Conservation (phyloP, 1,140 invertebrate species). For the Xylocopa sonorina region DNA sequence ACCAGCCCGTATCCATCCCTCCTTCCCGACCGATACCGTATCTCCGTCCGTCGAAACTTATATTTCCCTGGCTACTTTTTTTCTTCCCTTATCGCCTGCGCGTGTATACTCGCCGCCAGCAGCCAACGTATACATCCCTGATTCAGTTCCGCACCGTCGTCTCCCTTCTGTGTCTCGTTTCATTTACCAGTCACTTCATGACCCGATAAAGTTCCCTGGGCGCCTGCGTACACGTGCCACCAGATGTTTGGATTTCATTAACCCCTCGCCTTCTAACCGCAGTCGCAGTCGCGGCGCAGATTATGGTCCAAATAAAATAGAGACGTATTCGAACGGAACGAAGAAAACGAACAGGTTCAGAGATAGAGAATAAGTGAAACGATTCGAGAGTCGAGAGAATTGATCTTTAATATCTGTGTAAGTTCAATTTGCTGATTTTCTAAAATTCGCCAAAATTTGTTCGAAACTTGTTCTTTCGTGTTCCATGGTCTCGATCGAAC, state of each 20-base stretch:
- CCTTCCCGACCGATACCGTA: not conserved
- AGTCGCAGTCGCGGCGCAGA: too few relatives aligned
- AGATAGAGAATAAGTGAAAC: not conserved
- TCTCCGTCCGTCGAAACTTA: slow-evolving; percentile 41
- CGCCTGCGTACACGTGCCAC: not conserved
- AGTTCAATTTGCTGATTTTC: too few relatives aligned
- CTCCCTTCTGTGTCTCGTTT: slow-evolving; percentile 47
- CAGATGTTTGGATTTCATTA: slow-evolving; percentile 16
- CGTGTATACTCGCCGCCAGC: slow-evolving; percentile 30
- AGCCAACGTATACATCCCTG: slow-evolving; percentile 12
- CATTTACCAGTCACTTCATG: slow-evolving; percentile 52
- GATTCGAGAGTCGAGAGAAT: not conserved
- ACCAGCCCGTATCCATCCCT: not conserved
- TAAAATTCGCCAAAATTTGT: not conserved
- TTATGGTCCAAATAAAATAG: too few relatives aligned
- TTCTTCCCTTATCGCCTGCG: slow-evolving; percentile 41
- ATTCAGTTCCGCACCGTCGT: slow-evolving; percentile 5
- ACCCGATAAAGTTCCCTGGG: slow-evolving; percentile 42
- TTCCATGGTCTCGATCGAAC: not conserved
- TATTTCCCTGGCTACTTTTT: slow-evolving; percentile 48
- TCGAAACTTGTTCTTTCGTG: not conserved
- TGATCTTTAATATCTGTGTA: too few relatives aligned
- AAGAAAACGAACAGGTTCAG: too few relatives aligned
- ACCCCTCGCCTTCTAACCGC: too few relatives aligned
- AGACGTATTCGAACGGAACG: not conserved